Percentiles rank a stretch among this genome's conserved stretches.
Evolutionary conservation across 2,888 invertebrate genomes (phyloP).

Genomic region (Polymixis lichenea): DNA sequence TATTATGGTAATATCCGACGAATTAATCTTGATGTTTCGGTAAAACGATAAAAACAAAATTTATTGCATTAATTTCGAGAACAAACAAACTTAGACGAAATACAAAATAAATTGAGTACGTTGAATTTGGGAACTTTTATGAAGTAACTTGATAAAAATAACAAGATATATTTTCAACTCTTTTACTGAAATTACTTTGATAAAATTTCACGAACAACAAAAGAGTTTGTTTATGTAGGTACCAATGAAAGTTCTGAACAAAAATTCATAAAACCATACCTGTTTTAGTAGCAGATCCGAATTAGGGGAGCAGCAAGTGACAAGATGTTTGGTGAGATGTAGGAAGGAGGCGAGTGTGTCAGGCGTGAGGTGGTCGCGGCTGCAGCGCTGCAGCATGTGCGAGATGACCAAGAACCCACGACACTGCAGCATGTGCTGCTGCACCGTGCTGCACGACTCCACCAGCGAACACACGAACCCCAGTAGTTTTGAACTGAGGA

Average conservation of each 20-base stretch:
- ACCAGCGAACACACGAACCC: conserved; percentile 99
- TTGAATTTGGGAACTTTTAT: conserved; percentile 44
- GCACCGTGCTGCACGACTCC: conserved; percentile 98
- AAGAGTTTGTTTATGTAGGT: conserved; percentile 11
- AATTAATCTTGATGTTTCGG: conserved; percentile 68
- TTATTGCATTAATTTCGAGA: conserved; percentile 64
- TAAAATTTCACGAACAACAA: conserved; percentile 16
- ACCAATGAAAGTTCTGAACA: not conserved
- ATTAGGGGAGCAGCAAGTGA: conserved; percentile 97
- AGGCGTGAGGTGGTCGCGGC: conserved; percentile 97
- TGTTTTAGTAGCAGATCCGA: conserved; percentile 97
- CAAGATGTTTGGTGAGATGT: conserved; percentile 97
- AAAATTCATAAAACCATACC: conserved; percentile 88
- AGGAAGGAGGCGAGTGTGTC: conserved; percentile 98
- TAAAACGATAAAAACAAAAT: conserved; percentile 68
- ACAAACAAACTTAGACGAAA: conserved; percentile 61
- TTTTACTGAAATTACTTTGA: conserved; percentile 33
- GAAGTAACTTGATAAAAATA: conserved; percentile 55
- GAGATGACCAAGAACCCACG: conserved; percentile 99
- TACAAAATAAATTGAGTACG: conserved; percentile 47
- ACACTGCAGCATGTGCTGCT: conserved; percentile 99
- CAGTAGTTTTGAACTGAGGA: conserved; percentile 96
- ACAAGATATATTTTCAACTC: conserved; percentile 35
- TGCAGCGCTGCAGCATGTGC: conserved; percentile 98
- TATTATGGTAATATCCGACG: conserved; percentile 68